Evolutionary conservation across 1,140 invertebrate species (phyloP).

Genomic region (Diabrotica undecimpunctata): DNA sequence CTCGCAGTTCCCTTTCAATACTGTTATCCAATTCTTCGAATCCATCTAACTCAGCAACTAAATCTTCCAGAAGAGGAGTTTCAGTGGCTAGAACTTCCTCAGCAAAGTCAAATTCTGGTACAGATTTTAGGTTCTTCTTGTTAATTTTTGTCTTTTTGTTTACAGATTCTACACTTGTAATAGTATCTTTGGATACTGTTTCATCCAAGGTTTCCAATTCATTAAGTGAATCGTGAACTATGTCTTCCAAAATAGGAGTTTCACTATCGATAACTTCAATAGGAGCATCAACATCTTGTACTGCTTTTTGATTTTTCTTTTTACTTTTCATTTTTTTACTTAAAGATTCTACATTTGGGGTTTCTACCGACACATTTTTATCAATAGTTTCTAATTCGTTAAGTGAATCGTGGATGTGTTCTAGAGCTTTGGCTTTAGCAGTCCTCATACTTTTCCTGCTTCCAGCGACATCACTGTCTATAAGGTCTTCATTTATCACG

Average conservation of each 20-base stretch:
- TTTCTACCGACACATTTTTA: neutral
- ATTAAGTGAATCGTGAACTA: neutral
- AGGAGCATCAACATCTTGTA: neutral
- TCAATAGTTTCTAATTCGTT: constrained; percentile 12
- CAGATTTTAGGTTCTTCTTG: neutral
- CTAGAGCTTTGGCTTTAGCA: constrained; percentile 29
- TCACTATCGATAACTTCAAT: neutral
- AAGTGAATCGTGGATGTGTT: constrained; percentile 26
- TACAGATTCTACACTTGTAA: too few species aligned
- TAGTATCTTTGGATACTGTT: neutral
- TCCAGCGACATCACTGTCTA: neutral
- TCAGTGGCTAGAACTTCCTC: neutral
- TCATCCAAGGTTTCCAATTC: neutral
- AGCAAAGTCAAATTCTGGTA: neutral
- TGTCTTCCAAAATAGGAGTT: neutral
- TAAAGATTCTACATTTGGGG: neutral
- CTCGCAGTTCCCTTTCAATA: constrained; percentile 13
- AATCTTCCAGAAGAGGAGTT: constrained; percentile 8
- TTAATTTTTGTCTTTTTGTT: constrained; percentile 7
- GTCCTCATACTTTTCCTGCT: constrained; percentile 16
- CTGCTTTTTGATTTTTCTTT: neutral
- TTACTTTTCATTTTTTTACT: neutral
- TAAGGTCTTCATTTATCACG: constrained; percentile 1
- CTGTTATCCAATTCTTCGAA: constrained; percentile 17
- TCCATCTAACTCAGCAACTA: constrained; percentile 8